Conservation (phyloP, 2,113 vertebrate genomes). For the Phrynosoma platyrhinos region DNA sequence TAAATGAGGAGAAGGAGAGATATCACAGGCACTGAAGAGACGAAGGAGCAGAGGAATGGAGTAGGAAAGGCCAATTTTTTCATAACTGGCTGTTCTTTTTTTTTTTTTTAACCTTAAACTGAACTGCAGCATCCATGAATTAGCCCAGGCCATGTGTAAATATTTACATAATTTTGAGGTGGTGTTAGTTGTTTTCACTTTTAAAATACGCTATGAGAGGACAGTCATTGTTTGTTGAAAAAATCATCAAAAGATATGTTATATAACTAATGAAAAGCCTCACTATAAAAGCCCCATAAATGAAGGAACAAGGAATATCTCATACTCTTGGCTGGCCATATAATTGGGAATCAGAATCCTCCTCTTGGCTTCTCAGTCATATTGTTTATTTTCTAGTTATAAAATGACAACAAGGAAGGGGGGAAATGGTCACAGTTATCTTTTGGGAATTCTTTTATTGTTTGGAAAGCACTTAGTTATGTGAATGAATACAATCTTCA, state of each 20-base stretch:
- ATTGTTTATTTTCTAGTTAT: conserved; percentile 2
- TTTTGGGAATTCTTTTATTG: not conserved
- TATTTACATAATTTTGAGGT: conserved; percentile 1
- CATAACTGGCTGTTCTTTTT: not conserved
- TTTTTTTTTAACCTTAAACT: not conserved
- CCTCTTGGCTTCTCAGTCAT: not conserved
- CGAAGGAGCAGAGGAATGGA: not conserved
- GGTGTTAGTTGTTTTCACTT: not conserved
- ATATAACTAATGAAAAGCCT: not conserved
- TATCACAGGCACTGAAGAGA: not conserved
- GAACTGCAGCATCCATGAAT: not conserved
- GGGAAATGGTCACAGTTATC: not conserved
- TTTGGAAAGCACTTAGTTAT: not conserved
- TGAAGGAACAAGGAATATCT: not conserved
- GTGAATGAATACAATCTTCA: not conserved
- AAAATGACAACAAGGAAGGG: not conserved
- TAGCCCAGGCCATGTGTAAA: not conserved
- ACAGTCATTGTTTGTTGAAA: not conserved
- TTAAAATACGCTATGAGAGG: not conserved
- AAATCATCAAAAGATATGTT: conserved; percentile 11
- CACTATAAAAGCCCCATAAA: not conserved
- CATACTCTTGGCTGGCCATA: conserved; percentile 1
- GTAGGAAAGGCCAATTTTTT: not conserved
- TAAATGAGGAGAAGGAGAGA: not conserved
- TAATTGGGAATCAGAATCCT: conserved; percentile 15